Conservation (phyloP, 2,113 vertebrate species). For the Sphaerodactylus townsendi region DNA sequence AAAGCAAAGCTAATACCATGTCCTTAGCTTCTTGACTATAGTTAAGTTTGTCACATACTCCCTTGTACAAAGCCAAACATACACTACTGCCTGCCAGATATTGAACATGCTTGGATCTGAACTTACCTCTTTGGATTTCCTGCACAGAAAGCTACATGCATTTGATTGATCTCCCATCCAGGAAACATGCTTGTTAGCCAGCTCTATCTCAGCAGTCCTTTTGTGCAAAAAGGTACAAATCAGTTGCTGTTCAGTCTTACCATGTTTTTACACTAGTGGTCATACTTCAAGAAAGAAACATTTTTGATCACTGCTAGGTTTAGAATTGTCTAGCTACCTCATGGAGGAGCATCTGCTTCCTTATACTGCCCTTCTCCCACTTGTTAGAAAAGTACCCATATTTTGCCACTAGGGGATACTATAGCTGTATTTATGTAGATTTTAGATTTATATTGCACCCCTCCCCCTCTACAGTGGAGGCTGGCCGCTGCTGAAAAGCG, state of each 20-base stretch:
- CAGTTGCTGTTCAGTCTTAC: neutral
- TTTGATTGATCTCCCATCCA: neutral
- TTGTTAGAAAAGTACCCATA: neutral
- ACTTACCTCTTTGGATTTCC: neutral
- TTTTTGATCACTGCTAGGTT: neutral
- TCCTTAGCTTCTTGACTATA: too few species aligned
- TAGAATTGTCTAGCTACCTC: too few species aligned
- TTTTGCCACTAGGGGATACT: slow-evolving; percentile 2
- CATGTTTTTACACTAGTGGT: neutral
- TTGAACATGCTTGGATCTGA: neutral
- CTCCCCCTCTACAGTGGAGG: too few species aligned
- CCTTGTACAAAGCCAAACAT: too few species aligned
- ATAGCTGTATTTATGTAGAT: neutral
- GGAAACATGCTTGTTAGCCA: neutral
- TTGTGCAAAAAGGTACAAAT: neutral
- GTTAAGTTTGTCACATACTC: too few species aligned
- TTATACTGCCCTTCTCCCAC: neutral
- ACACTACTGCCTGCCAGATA: too few species aligned
- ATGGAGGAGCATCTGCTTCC: neutral
- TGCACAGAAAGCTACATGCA: too few species aligned
- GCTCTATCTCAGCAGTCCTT: too few species aligned
- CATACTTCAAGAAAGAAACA: neutral
- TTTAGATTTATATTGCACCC: too few species aligned
- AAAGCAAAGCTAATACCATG: too few species aligned
- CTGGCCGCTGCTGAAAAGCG: neutral